These are phyloP conservation scores for Drosophila phalerata DNA, from an alignment of 2,888 invertebrate genomes.

Conservation along the genomic window DNA sequence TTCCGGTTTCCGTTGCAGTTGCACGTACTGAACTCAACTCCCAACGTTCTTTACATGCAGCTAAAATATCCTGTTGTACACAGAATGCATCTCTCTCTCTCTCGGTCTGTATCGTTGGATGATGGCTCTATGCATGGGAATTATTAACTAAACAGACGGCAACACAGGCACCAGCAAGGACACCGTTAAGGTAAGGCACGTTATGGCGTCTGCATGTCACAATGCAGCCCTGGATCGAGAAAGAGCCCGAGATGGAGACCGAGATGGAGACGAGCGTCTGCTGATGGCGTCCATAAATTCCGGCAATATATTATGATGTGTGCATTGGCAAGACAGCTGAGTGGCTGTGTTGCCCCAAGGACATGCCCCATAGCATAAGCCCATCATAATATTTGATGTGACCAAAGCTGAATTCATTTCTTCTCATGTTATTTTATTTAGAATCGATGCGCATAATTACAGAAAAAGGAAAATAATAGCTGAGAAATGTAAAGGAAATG, in stretches of 20 bases:
- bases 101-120: slow-evolving; percentile 13
- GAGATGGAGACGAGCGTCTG: slow-evolving; percentile 12
- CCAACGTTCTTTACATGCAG: slow-evolving; percentile 57
- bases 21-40: slow-evolving; percentile 59
- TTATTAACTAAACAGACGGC: slow-evolving; percentile 76
- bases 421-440: slow-evolving; percentile 10
- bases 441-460: slow-evolving; percentile 28
- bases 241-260: not conserved
- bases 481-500: slow-evolving; percentile 1
- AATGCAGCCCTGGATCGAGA: slow-evolving; percentile 34
- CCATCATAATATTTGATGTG: slow-evolving; percentile 53
- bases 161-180: slow-evolving; percentile 33
- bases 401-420: slow-evolving; percentile 35
- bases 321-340: slow-evolving; percentile 45
- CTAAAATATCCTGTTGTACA: slow-evolving; percentile 74
- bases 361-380: slow-evolving; percentile 21
- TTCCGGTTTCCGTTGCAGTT: slow-evolving; percentile 81
- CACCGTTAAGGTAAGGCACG: slow-evolving; percentile 60
- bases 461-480: not conserved
- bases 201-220: slow-evolving; percentile 57
- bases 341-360: slow-evolving; percentile 7
- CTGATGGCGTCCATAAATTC: slow-evolving; percentile 55
- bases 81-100: slow-evolving; percentile 58
- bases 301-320: slow-evolving; percentile 62
- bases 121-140: slow-evolving; percentile 71